Conservation (phyloP, 1,140 invertebrate species). For the Drosophila ohnishii region DNA sequence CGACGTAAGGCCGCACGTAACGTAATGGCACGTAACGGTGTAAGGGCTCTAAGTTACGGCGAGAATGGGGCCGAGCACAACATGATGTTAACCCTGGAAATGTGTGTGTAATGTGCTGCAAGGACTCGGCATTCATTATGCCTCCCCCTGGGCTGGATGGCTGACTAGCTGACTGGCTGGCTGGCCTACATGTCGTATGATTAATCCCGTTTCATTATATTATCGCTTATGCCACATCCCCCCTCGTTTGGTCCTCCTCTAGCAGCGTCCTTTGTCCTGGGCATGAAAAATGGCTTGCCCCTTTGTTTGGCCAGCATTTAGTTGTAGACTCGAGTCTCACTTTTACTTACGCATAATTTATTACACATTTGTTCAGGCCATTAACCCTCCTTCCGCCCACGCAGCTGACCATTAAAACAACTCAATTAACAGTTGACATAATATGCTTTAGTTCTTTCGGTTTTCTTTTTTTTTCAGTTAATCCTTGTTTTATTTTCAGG, state of each 20-base stretch:
- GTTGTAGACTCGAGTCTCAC: conserved; percentile 30
- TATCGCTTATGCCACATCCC: conserved; percentile 61
- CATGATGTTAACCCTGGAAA: conserved; percentile 47
- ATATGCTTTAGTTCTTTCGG: conserved; percentile 68
- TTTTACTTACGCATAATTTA: conserved; percentile 56
- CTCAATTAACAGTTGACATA: conserved; percentile 81
- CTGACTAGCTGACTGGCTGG: not conserved
- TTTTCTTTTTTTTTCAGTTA: conserved; percentile 52
- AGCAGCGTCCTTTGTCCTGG: conserved; percentile 34
- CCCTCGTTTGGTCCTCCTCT: conserved; percentile 17
- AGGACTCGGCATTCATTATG: conserved; percentile 50
- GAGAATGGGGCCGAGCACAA: conserved; percentile 12
- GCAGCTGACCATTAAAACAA: conserved; percentile 65
- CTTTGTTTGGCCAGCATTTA: conserved; percentile 61
- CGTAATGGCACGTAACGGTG: conserved; percentile 54
- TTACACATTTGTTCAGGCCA: conserved; percentile 32
- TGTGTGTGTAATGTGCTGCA: conserved; percentile 47
- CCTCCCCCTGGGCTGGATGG: conserved; percentile 3
- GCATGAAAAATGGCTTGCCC: conserved; percentile 70
- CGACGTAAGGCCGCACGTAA: conserved; percentile 52
- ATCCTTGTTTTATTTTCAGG: conserved; percentile 40
- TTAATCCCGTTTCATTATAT: conserved; percentile 77
- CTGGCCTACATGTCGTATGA: conserved; percentile 66
- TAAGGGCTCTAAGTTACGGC: conserved; percentile 44
- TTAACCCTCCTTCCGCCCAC: conserved; percentile 14